Percentiles rank a stretch among this genome's conserved stretches.
Evolutionary conservation across 2,797 vertebrate genomes (phyloP).

Genomic region (Eptatretus atami): DNA sequence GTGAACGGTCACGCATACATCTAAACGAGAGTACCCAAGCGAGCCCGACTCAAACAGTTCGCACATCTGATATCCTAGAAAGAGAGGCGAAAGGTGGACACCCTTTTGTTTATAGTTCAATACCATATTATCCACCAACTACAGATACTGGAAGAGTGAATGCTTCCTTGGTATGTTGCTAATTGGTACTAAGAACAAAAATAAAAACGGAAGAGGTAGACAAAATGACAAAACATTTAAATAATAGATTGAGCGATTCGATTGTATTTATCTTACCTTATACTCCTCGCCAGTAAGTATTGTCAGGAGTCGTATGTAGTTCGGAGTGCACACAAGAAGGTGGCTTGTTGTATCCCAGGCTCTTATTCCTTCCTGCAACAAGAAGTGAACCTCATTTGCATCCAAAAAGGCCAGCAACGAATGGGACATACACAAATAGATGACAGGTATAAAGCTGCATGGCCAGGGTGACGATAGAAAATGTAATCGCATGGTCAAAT

Average conservation of each 20-base stretch:
- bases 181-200: too few species aligned
- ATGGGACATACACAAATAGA: too few species aligned
- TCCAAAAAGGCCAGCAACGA: too few species aligned
- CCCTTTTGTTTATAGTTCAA: too few species aligned
- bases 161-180: too few species aligned
- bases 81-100: too few species aligned
- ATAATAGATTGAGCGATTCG: not conserved
- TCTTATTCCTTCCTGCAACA: slow-evolving; percentile 61
- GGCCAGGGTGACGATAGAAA: too few species aligned
- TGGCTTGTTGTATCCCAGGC: slow-evolving; percentile 86
- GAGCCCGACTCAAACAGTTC: slow-evolving; percentile 98
- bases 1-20: slow-evolving; percentile 96
- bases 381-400: not conserved
- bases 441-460: too few species aligned
- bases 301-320: slow-evolving; percentile 89
- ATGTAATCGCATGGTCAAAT: too few species aligned
- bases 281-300: slow-evolving; percentile 89
- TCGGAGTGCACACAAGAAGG: slow-evolving; percentile 89
- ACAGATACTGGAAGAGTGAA: too few species aligned
- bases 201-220: not conserved
- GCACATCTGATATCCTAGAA: slow-evolving; percentile 65
- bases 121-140: too few species aligned
- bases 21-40: slow-evolving; percentile 88
- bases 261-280: slow-evolving; percentile 24
- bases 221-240: too few species aligned